phyloP scores from a whole-genome alignment of 2,113 vertebrate species.

The Conger conger region DNA sequence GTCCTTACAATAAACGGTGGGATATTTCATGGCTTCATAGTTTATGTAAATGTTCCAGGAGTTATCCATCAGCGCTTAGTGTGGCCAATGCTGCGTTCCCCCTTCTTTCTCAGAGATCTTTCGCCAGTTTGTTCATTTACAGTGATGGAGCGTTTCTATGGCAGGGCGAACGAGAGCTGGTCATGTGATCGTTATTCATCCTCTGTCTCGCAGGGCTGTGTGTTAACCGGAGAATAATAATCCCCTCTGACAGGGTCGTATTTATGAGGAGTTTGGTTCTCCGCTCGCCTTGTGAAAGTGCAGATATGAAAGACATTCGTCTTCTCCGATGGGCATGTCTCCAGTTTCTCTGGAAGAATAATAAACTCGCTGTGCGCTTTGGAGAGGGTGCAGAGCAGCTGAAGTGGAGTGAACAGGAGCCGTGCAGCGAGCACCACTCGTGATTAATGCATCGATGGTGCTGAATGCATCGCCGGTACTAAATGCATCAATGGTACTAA shows the following conservation, averaged over 20 bases:
- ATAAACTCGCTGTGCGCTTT: background rate
- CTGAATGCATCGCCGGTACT: no score
- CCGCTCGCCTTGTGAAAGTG: background rate
- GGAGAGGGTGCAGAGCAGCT: background rate
- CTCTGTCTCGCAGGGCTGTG: background rate
- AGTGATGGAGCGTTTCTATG: conserved; percentile 11
- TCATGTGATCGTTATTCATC: background rate
- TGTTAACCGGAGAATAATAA: conserved; percentile 16
- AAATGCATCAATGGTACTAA: no score
- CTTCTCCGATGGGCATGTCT: conserved; percentile 9
- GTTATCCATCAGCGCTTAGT: background rate
- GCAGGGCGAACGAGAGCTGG: background rate
- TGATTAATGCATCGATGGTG: no score
- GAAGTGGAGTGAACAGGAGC: background rate
- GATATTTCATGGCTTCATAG: background rate
- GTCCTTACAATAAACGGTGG: background rate
- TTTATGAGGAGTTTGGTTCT: conserved; percentile 8
- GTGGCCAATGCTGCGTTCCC: background rate
- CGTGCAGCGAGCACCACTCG: no score
- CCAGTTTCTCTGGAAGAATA: background rate
- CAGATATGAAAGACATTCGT: conserved; percentile 23
- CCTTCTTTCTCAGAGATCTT: conserved; percentile 12
- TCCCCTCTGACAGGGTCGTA: conserved; percentile 17
- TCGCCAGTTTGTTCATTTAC: conserved; percentile 13
- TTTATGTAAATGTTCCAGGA: background rate